Evolutionary conservation across 2,888 invertebrate genomes (phyloP).

Genomic region (Scrobipalpa atriplicella): DNA sequence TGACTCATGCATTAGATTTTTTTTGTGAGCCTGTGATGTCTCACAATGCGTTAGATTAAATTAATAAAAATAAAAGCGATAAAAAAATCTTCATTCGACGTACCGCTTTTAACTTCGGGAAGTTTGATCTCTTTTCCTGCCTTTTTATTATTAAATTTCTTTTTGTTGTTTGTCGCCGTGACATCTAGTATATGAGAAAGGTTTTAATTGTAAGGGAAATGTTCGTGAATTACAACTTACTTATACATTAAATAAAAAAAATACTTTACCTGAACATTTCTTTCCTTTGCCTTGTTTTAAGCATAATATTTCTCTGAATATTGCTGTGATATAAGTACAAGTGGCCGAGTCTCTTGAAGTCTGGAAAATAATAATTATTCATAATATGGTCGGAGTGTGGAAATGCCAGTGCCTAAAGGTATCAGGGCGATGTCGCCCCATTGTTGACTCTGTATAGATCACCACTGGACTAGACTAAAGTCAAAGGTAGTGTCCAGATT

Average conservation of each 20-base stretch:
- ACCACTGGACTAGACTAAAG: too few relatives aligned
- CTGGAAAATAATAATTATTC: constrained; percentile 59
- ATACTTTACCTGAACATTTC: constrained; percentile 68
- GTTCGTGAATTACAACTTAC: not conserved
- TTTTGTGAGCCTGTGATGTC: too few relatives aligned
- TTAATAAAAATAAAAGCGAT: not conserved
- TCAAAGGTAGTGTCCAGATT: too few relatives aligned
- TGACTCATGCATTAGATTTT: not conserved
- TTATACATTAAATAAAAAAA: not conserved
- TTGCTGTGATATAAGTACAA: constrained; percentile 80
- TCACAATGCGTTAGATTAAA: not conserved
- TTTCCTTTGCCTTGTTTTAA: constrained; percentile 81
- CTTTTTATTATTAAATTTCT: constrained; percentile 69
- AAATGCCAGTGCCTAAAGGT: too few relatives aligned
- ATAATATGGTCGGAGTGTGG: not conserved
- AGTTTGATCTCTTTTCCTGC: constrained; percentile 71
- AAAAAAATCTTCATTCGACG: constrained; percentile 42
- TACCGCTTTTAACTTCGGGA: constrained; percentile 71
- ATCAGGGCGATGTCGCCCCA: too few relatives aligned
- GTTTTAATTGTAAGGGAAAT: not conserved
- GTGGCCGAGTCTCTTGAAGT: constrained; percentile 79
- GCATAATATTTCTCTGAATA: constrained; percentile 83
- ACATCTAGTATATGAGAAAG: constrained; percentile 42
- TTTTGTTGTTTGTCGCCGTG: constrained; percentile 62
- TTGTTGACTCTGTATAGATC: too few relatives aligned